Evolutionary conservation across 2,888 invertebrate species (phyloP).

Genomic region (Apantesis nais): DNA sequence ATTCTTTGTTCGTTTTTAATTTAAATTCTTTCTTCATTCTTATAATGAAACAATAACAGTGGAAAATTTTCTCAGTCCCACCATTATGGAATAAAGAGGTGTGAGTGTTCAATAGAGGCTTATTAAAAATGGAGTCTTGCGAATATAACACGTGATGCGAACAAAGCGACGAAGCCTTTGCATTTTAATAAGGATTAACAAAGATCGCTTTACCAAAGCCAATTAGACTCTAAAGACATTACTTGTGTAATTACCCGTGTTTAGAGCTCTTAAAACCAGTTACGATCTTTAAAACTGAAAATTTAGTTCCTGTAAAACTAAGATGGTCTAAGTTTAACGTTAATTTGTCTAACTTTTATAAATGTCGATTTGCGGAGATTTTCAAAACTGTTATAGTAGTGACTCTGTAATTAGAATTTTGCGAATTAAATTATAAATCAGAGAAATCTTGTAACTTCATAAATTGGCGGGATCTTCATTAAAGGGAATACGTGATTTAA

Average conservation of each 20-base stretch:
- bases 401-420: slow-evolving; percentile 1
- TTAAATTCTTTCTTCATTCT: slow-evolving; percentile 27
- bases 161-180: slow-evolving; percentile 40
- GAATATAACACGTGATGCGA: slow-evolving; percentile 37
- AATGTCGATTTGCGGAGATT: slow-evolving; percentile 18
- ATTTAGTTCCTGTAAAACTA: slow-evolving; percentile 42
- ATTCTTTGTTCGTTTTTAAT: slow-evolving; percentile 33
- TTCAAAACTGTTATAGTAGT: slow-evolving; percentile 10
- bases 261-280: slow-evolving; percentile 40
- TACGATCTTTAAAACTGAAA: slow-evolving; percentile 36
- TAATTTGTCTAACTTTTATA: slow-evolving; percentile 36
- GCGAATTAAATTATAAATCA: slow-evolving; percentile 8
- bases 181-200: slow-evolving; percentile 45
- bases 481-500: slow-evolving; percentile 9
- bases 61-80: slow-evolving; percentile 21
- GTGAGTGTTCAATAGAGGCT: slow-evolving; percentile 29
- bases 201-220: slow-evolving; percentile 36
- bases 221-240: slow-evolving; percentile 36
- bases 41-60: slow-evolving; percentile 32
- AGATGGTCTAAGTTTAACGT: slow-evolving; percentile 50
- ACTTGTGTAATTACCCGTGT: slow-evolving; percentile 42
- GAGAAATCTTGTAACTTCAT: background rate
- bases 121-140: slow-evolving; percentile 42
- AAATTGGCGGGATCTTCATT: background rate
- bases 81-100: slow-evolving; percentile 31